Base-by-base conservation (phyloP, 2,888 invertebrate genomes). In the Sycophila texana region DNA sequence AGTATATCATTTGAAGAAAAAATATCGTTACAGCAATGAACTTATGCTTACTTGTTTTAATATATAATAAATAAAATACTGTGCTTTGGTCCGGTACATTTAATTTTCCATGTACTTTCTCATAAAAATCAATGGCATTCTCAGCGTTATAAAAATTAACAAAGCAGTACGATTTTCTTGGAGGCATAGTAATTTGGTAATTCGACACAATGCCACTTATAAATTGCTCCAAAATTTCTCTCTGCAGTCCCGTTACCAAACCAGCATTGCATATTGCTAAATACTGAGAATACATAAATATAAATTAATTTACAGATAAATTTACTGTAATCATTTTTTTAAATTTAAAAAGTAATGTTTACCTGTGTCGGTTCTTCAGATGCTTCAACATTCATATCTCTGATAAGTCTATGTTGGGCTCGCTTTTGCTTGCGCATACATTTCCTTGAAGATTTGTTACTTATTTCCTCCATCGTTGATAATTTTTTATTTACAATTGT, bases 261-360 rank as follows among this genome's bases (percentile, higher is more conserved):
- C 98, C 98, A 39, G 95, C 95, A 91, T 98, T 98, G 85, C 96
- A 96, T n/a, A 98, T 91, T 61, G 94, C 93, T 65, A 97, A 85
- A 87, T 93, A 92, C 96, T 96, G 88, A 22, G 74, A 60, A 63
- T 55, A 65, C 58, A 14, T 20, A 60, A 74, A 82, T 2, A 75
- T 30, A 70, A 61, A 58, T 20, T 61, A 78, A 73, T 61, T 72
- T 73, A 51, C 51, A 71, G 51, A 65, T 57, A 65, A 58, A 39
- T n/a, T 60, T 58, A 68, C 53, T 60, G 12, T n/a, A 30, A 60
- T 2, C 3, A 26, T 30, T 49, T n/a, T 51, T 26, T 20, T 60
- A 7, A 61, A 26, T 58, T 57, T 1, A 39, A 55, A 18, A n/a
- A 49, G 18, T 58, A 66, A 57, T 79, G 14, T 71, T 80, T 83